A percentile compares a stretch with the other conserved stretches of the same genome.
Conservation (phyloP, 2,113 vertebrate genomes). For the Hystrix brachyura region DNA sequence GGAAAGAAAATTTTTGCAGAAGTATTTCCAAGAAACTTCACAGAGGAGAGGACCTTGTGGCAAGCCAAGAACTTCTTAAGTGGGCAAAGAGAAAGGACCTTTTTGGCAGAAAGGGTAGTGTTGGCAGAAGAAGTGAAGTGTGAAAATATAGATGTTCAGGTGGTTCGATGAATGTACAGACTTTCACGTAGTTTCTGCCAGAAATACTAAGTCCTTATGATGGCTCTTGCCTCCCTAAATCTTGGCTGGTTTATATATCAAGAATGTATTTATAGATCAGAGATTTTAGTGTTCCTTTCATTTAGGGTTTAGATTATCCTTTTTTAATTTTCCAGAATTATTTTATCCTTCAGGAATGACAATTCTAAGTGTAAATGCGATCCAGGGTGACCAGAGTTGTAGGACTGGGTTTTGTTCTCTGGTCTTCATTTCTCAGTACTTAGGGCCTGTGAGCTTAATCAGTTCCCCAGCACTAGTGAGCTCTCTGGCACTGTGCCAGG, state of each 20-base stretch:
- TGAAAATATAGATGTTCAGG: background rate
- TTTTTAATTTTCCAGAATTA: background rate
- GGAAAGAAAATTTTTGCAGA: background rate
- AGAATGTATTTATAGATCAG: background rate
- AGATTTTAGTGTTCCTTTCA: background rate
- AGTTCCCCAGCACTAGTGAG: background rate
- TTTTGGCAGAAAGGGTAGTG: background rate
- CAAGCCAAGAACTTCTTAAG: background rate
- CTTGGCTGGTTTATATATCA: background rate
- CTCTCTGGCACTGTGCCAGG: background rate
- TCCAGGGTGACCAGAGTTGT: background rate
- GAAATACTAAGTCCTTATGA: background rate
- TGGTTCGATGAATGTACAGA: background rate
- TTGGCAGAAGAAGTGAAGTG: background rate
- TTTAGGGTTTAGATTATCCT: background rate
- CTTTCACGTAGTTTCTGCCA: background rate
- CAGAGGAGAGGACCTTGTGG: background rate
- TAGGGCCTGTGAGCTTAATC: background rate
- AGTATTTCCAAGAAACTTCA: slow-evolving; percentile 7
- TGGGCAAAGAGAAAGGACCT: background rate
- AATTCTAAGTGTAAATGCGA: background rate
- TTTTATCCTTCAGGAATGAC: background rate
- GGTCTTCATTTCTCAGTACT: background rate
- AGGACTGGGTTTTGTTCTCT: background rate
- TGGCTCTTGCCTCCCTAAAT: background rate